Evolutionary conservation across 1,140 invertebrate genomes (phyloP), one percentile per base, ranked within the genome.

Genomic region (Eciton burchellii): DNA sequence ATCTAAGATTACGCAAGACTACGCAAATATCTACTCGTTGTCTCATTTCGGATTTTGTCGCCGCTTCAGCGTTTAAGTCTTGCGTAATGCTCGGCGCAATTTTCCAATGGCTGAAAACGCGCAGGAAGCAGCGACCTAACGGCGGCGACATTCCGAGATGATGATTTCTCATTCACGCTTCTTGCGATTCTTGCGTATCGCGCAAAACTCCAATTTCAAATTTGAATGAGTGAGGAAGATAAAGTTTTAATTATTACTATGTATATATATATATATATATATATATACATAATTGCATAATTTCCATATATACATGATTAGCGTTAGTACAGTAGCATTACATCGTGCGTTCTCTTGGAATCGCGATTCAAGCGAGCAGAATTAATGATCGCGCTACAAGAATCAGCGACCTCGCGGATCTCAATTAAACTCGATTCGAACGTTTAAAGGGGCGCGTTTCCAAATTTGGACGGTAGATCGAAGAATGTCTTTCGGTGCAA

Each of bases 401-500:
- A 35, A 41, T 19, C 35, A 43, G 65, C n/a, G n/a, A n/a, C n/a
- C 63, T 76, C 49, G 43, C 65, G 49, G 59, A 49, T 43, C 19
- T 52, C 49, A 59, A 14, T 8, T 12, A 24, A 16, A 19, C 43
- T 9, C n/a, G 59, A 76, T 76, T 76, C 49, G 43, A 65, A 76
- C 65, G 65, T 76, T 49, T 65, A 14, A 63, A 76, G 72, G 59
- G 72, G 19, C 54, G 49, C 21, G 29, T 16, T 84, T 65, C 84
- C 84, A 86, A 87, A 87, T 87, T 87, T 76, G 85, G 85, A 19
- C 52, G 71, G 79, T 57, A 76, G 76, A 86, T 86, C 84, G 84
- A 70, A 63, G 60, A 82, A 74, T 82, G 71, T 87, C 70, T 85
- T 68, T 82, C 74, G 54, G 87, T 86, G 84, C 82, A 87, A 87